Evolutionary conservation across 2,113 vertebrate species (phyloP), one percentile per base, ranked within the genome.

Genomic region (Neopipo cinnamomea): DNA sequence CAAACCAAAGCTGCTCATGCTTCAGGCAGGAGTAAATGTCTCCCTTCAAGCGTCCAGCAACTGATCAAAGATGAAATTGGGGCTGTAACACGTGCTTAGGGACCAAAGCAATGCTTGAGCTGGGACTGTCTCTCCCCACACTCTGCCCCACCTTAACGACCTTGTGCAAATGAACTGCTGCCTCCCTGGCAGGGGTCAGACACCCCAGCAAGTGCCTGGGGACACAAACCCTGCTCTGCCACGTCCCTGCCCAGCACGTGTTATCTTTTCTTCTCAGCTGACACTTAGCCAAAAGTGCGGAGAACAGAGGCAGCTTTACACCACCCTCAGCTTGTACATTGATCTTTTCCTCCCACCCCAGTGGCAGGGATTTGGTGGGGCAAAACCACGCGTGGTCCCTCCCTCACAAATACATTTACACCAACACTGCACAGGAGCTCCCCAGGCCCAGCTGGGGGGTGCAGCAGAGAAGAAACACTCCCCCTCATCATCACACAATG

Each of bases 271-370:
- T 96, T 81, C 89, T 66, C 94, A 76, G 96, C 96, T 68, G 89
- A 78, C 24, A 8, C 75, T 59, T 76, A 67, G 80, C 88, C 83
- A 56, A 22, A 75, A 31, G 31, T 6, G 1, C 72, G 68, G 61
- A 39, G 71, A 94, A 98, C 97, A 97, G 95, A 97, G 67, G 75
- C 88, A 93, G 87, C 95, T 97, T 97, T 97, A 93, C 97, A 84
- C 71, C 28, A 9, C 50, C 79, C n/a, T 52, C 24, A 11, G 91
- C 96, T 73, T 89, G 23, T 84, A 25, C 46, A 37, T 71, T 75
- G 76, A 44, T 81, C 88, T 89, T 95, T 90, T 89, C 95, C 94
- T 97, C 97, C 97, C 97, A 94, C 72, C 92, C 86, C 33, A 78
- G 89, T 96, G 94, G 94, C 41, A 1, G 63, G 85, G 96, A 95